Evolutionary conservation across 2,113 vertebrate species (phyloP), one percentile per base, ranked within the genome.

Genomic region (Chascanopsetta lugubris): DNA sequence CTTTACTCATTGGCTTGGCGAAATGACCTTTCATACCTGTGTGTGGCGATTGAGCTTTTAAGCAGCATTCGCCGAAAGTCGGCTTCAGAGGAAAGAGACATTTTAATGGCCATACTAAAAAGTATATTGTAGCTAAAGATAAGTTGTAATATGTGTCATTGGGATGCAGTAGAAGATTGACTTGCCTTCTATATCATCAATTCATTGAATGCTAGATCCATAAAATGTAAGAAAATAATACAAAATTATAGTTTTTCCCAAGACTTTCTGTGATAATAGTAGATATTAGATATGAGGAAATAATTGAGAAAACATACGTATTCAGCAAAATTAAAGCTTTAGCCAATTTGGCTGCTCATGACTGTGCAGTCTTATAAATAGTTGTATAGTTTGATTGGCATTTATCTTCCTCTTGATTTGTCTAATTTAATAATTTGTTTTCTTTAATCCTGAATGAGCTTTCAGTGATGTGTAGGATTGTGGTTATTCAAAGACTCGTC

Each of bases 11-110:
- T 29, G 34, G 50, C 45, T 12, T 43, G 25, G 17, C 40, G n/a
- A 36, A 69, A 27, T 61, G 9, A 12, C 43, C 43, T 50, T 21
- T 49, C 18, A 42, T 10, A 26, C 26, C 20, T 24, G 29, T 48
- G 60, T 54, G 38, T 47, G 25, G 29, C 38, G 36, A 59, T 36
- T 50, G 57, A 61, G 6, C 55, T 27, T 47, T 21, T 29, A 3
- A 26, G 24, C 26, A 1, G n/a, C 36, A 25, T 36, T 18, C 24
- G 3, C 21, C 20, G 27, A 17, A 12, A 30, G 20, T 49, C 13
- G 6, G 12, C 15, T 38, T 38, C 6, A 6, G 32, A 34, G 32
- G 34, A 38, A 38, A 38, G 4, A 15, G 2, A 5, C 34, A 42
- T 8, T 42, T 5, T n/a, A 5, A 6, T 26, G 3, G 9, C 38